These are phyloP conservation scores for Stomorhina lunata DNA, from an alignment of 2,888 invertebrate genomes.

Conservation along the genomic window DNA sequence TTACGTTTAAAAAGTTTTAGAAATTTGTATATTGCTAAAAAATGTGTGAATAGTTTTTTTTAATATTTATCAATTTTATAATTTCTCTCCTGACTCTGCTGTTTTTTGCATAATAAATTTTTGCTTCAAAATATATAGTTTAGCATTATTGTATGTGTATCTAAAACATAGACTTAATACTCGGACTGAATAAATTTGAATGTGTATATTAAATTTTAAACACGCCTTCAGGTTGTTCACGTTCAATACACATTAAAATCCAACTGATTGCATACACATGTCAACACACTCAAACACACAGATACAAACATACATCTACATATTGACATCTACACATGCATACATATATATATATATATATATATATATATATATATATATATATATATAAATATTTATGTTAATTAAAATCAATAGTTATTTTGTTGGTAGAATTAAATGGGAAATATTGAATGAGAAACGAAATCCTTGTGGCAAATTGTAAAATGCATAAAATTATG, in stretches of 20 bases:
- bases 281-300: neutral
- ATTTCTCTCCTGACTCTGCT: too few relatives aligned
- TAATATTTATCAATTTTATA: too few relatives aligned
- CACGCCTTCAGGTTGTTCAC: slow-evolving; percentile 26
- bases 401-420: slow-evolving; percentile 50
- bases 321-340: too few relatives aligned
- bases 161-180: neutral
- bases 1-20: too few relatives aligned
- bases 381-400: neutral
- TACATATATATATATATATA: neutral
- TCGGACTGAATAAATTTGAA: slow-evolving; percentile 22
- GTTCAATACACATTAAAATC: neutral
- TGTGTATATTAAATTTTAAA: slow-evolving; percentile 27
- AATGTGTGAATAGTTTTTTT: too few relatives aligned
- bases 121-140: too few relatives aligned
- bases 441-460: slow-evolving; percentile 31
- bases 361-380: neutral
- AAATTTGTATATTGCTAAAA: too few relatives aligned
- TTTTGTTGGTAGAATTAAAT: slow-evolving; percentile 42
- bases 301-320: neutral
- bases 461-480: slow-evolving; percentile 57
- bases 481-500: slow-evolving; percentile 60
- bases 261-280: neutral
- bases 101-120: too few relatives aligned
- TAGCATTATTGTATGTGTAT: too few relatives aligned